Percentiles rank a stretch among this genome's conserved stretches.
These are phyloP conservation scores for Hylaeus volcanicus DNA, from an alignment of 1,140 invertebrate genomes.

Conservation along the genomic window DNA sequence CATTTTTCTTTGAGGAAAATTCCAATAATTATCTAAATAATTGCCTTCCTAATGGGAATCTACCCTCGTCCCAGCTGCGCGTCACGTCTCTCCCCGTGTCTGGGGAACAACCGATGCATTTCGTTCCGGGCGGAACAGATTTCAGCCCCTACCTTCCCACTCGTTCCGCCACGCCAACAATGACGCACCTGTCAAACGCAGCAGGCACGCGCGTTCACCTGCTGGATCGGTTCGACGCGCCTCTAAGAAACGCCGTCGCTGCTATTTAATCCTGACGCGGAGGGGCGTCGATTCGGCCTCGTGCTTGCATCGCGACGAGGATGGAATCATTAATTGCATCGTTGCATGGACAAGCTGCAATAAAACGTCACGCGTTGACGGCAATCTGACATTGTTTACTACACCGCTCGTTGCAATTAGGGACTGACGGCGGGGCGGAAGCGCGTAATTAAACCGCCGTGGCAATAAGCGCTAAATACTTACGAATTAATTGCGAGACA, in stretches of 20 bases:
- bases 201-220: slow-evolving; percentile 24
- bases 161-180: slow-evolving; percentile 42
- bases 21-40: no score
- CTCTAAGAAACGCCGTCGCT: slow-evolving; percentile 9
- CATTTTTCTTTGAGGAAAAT: no score
- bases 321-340: slow-evolving; percentile 50
- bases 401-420: slow-evolving; percentile 50
- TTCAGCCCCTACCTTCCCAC: slow-evolving; percentile 30
- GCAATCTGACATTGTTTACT: slow-evolving; percentile 56
- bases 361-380: slow-evolving; percentile 48
- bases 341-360: slow-evolving; percentile 32
- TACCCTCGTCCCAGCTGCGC: neutral
- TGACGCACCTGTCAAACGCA: slow-evolving; percentile 62
- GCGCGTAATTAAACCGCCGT: slow-evolving; percentile 38
- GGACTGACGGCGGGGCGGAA: slow-evolving; percentile 31
- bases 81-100: neutral
- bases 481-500: slow-evolving; percentile 53
- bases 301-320: slow-evolving; percentile 33
- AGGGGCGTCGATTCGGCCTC: slow-evolving; percentile 12
- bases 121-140: slow-evolving; percentile 22
- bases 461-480: slow-evolving; percentile 50
- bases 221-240: slow-evolving; percentile 22
- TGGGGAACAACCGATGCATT: neutral
- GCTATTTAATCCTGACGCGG: slow-evolving; percentile 44
- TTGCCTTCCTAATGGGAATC: no score